Evolutionary conservation across 1,140 invertebrate species (phyloP), one percentile per base, ranked within the genome.

Genomic region (Aphelinus atriplicis): DNA sequence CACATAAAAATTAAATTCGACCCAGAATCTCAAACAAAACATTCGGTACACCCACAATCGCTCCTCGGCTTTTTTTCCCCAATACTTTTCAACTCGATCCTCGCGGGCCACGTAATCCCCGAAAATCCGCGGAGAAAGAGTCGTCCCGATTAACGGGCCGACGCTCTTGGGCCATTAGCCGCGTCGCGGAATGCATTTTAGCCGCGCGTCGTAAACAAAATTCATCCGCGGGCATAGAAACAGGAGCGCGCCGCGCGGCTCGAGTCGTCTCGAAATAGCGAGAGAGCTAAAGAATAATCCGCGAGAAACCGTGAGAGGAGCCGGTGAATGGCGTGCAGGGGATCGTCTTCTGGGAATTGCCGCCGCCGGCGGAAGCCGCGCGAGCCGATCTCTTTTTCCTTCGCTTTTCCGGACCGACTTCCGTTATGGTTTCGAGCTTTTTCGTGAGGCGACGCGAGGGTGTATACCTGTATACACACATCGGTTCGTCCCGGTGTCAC

Each of bases 151-250:
- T 26, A 26, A 26, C 26, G 26, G 26, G 26, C 26, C 26, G 26
- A 26, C 26, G 26, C 26, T 0, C 26, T 26, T 26, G 26, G 26
- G 26, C 26, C 26, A 26, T 26, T 26, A 26, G 26, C 26, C 26
- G 26, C 42, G 3, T 5, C n/a, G 48, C 45, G 48, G 58, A 53
- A 71, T 71, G 60, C 53, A 61, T 64, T 71, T 26, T 62, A 55
- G 51, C 1, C 46, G 62, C 26, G 26, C 26, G 58, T 72, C 63
- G 55, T 66, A 72, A 72, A 72, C 70, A 65, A 65, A 65, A 58
- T 72, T 65, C 51, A 60, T 72, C 10, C 43, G 42, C 6, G 53
- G 58, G 9, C 10, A 26, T 26, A 26, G 26, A 26, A 26, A 26
- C 26, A 26, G 26, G 26, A 26, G 26, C 26, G 26, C 26, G 26